These are phyloP conservation scores for Brachypalpus laphriformis DNA, from an alignment of 2,888 invertebrate genomes.

Conservation along the genomic window DNA sequence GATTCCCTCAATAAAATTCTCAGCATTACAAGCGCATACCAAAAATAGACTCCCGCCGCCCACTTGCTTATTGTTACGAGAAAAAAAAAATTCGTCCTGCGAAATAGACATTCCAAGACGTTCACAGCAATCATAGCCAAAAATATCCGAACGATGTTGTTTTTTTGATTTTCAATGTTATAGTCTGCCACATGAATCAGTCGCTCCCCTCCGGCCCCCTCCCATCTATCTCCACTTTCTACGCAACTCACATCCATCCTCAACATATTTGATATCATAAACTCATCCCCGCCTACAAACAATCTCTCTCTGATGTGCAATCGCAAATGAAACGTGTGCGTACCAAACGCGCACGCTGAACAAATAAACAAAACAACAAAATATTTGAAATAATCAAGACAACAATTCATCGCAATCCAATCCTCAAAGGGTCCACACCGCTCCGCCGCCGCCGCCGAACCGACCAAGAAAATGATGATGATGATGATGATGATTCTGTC, in stretches of 20 bases:
- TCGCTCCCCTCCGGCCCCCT: not conserved
- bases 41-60: not conserved
- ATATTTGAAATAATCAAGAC: constrained; percentile 60
- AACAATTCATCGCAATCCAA: constrained; percentile 55
- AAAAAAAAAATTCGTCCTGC: not conserved
- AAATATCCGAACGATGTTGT: not conserved
- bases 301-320: constrained; percentile 12
- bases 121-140: not conserved
- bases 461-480: not conserved
- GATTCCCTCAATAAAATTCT: not conserved
- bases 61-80: not conserved
- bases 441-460: not conserved
- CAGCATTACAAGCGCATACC: not conserved
- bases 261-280: constrained; percentile 60
- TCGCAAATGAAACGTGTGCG: constrained; percentile 43
- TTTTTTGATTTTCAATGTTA: too few species aligned
- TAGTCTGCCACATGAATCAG: too few species aligned
- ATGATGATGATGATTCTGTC: not conserved
- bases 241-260: too few species aligned
- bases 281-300: constrained; percentile 17
- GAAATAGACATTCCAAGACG: not conserved
- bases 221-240: too few species aligned
- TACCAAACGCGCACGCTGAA: too few species aligned
- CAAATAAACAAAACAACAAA: constrained; percentile 52
- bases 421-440: constrained; percentile 49